phyloP scores from a whole-genome alignment of 1,140 invertebrate genomes.

The Eumaeus atala region DNA sequence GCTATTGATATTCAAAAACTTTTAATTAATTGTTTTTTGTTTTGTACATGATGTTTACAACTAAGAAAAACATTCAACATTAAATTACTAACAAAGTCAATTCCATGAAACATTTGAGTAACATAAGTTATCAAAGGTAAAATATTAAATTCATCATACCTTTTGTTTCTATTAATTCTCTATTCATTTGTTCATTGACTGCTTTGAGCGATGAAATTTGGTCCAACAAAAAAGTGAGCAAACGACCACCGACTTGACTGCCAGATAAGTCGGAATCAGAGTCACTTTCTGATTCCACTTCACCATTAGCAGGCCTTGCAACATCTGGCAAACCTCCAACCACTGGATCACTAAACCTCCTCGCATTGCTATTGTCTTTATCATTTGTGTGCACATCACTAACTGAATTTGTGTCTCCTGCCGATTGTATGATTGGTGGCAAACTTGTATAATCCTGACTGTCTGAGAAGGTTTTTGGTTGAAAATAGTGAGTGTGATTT shows the following conservation, averaged over 20 bases:
- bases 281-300: conserved; percentile 56
- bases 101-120: background rate
- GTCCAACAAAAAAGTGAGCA: conserved; percentile 64
- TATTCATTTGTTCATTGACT: conserved; percentile 65
- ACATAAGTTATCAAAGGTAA: background rate
- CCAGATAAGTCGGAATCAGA: conserved; percentile 52
- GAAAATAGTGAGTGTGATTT: conserved; percentile 44
- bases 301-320: conserved; percentile 52
- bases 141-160: conserved; percentile 37
- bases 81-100: too few species aligned
- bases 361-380: conserved; percentile 54
- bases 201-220: conserved; percentile 66
- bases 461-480: conserved; percentile 62
- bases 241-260: conserved; percentile 58
- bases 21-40: too few species aligned
- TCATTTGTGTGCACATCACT: conserved; percentile 56
- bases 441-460: conserved; percentile 60
- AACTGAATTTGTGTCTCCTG: conserved; percentile 57
- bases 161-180: conserved; percentile 65
- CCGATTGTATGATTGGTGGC: conserved; percentile 60
- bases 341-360: conserved; percentile 70
- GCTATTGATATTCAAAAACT: too few species aligned
- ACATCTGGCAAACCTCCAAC: conserved; percentile 59
- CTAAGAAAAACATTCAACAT: too few species aligned
- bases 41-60: too few species aligned